Conservation (phyloP, 2,113 vertebrate species). For the Amblyornis subalaris region DNA sequence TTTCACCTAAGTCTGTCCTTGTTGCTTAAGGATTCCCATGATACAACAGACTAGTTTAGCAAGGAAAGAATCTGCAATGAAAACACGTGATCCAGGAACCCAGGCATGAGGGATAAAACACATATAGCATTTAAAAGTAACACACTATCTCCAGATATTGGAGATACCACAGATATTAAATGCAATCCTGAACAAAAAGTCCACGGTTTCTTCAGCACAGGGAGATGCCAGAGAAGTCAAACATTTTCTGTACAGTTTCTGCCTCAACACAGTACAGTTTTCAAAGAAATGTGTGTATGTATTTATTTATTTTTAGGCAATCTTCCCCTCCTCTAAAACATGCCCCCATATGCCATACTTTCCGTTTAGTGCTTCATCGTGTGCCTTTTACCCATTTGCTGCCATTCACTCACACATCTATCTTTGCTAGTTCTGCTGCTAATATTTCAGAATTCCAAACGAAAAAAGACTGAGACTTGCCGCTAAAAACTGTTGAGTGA, state of each 20-base stretch:
- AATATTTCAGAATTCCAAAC: neutral
- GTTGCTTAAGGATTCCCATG: neutral
- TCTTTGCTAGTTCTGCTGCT: neutral
- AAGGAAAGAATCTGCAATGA: neutral
- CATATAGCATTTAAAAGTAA: neutral
- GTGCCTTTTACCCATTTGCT: neutral
- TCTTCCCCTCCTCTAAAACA: neutral
- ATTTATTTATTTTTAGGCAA: neutral
- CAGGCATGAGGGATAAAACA: neutral
- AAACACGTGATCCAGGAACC: neutral
- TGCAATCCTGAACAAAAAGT: neutral
- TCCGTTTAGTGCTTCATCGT: neutral
- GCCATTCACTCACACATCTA: neutral
- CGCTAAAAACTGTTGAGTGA: neutral
- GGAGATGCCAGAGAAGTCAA: neutral
- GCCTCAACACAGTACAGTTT: neutral
- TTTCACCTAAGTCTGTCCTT: neutral
- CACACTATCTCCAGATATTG: neutral
- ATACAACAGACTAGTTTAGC: neutral
- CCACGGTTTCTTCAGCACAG: neutral
- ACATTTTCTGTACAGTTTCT: neutral
- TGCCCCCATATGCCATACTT: neutral
- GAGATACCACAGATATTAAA: neutral
- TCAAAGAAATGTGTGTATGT: neutral
- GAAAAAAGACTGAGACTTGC: neutral